A percentile compares a stretch with the other conserved stretches of the same genome.
phyloP scores from a whole-genome alignment of 1,140 invertebrate genomes.

The Zaprionus vittiger region DNA sequence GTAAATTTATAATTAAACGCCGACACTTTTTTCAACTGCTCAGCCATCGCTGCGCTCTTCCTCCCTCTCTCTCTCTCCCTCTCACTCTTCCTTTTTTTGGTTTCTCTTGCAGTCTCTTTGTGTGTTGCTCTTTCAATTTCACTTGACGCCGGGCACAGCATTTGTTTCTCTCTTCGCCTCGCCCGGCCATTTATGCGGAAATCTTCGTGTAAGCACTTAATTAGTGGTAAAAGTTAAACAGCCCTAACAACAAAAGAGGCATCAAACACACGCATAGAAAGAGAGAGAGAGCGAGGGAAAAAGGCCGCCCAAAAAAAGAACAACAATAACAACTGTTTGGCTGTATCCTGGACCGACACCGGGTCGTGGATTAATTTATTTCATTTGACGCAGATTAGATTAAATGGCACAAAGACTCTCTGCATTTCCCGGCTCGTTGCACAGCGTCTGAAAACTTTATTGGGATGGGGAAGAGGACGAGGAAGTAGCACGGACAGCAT shows the following conservation, averaged over 20 bases:
- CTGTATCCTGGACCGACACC: conserved; percentile 22
- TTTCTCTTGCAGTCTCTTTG: conserved; percentile 1
- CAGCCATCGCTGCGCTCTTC: not conserved
- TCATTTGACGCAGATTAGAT: conserved; percentile 77
- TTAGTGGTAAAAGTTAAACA: conserved; percentile 81
- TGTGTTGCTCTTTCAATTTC: conserved; percentile 8
- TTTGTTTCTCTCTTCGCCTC: conserved; percentile 47
- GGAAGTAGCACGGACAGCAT: conserved; percentile 4
- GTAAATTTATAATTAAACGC: conserved; percentile 81
- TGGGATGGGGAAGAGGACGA: not conserved
- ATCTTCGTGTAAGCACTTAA: conserved; percentile 81
- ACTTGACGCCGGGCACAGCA: conserved; percentile 33
- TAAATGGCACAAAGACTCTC: conserved; percentile 70
- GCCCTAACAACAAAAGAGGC: conserved; percentile 49
- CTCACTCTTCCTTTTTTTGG: not conserved
- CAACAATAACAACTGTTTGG: conserved; percentile 54
- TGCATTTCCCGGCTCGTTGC: conserved; percentile 52
- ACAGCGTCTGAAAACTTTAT: conserved; percentile 37
- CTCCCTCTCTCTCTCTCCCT: not conserved
- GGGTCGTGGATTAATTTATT: conserved; percentile 72
- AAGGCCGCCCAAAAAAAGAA: conserved; percentile 25
- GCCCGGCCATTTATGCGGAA: conserved; percentile 67
- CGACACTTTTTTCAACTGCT: conserved; percentile 67
- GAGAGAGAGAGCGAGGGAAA: not conserved
- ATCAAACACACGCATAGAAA: not conserved